A percentile compares a stretch with the other conserved stretches of the same genome.
Conservation (phyloP, 2,113 vertebrate species). For the Merops nubicus region DNA sequence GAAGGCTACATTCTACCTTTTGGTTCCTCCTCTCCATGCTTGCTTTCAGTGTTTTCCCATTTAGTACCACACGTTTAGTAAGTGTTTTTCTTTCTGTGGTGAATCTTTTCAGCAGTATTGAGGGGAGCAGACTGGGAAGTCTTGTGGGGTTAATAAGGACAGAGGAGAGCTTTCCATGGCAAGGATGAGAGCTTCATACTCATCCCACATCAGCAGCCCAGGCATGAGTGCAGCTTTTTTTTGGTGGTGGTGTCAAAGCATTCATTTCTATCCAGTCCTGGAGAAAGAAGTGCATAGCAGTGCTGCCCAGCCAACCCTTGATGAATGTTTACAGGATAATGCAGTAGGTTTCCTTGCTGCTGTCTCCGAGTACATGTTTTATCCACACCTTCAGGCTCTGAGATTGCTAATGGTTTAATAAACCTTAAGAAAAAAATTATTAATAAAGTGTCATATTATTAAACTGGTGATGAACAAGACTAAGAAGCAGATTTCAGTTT, state of each 20-base stretch:
- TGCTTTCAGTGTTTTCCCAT: neutral
- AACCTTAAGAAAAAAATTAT: neutral
- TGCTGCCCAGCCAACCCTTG: neutral
- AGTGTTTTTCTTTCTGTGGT: neutral
- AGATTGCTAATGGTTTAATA: conserved; percentile 36
- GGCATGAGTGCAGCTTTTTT: neutral
- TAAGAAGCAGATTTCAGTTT: conserved; percentile 24
- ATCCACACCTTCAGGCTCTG: neutral
- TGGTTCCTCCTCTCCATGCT: neutral
- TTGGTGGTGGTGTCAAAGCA: neutral
- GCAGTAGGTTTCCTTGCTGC: neutral
- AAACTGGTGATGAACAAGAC: neutral
- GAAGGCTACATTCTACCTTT: neutral
- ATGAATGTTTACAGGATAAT: neutral
- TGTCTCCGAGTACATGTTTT: neutral
- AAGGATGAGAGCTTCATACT: neutral
- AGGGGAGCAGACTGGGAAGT: neutral
- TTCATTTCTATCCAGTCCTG: neutral
- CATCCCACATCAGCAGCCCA: neutral
- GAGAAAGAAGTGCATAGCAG: neutral
- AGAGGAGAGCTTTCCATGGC: neutral
- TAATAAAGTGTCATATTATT: conserved; percentile 1
- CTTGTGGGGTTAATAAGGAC: neutral
- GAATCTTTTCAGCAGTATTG: neutral
- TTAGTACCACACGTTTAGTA: neutral